Evolutionary conservation across 1,140 invertebrate species (phyloP), one percentile per base, ranked within the genome.

Genomic region (Camponotus pennsylvanicus): DNA sequence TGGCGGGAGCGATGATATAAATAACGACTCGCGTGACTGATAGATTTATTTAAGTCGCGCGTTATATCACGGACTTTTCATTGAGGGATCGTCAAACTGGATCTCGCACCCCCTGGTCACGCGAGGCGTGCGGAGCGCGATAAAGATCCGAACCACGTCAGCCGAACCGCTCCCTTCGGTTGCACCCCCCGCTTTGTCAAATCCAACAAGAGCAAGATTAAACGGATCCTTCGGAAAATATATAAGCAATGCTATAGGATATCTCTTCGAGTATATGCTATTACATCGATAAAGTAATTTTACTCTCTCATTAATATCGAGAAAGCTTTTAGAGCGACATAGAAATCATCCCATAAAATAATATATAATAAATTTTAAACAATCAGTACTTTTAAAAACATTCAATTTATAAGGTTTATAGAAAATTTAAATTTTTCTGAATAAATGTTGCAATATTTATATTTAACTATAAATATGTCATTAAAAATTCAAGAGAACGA

Each of bases 61-160:
- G 75, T 79, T 61, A 78, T 84, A 86, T 89, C 79, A 67, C 49
- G 42, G 52, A 78, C 64, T 70, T 76, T 82, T 89, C 66, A 42
- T 89, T 89, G 79, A 89, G 64, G 69, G 66, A 71, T 85, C 69
- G 80, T 78, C 89, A 80, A 87, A 85, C 66, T 75, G 49, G 52
- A 87, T 85, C 64, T 70, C 75, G 49, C n/a, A 66, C 15, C 42
- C 57, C 18, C 21, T 11, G 63, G 79, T 90, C 89, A 87, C 89
- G 88, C 86, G 63, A 89, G 3, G 57, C 75, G 42, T 80, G 79
- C 45, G 63, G 52, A 57, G 69, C 78, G 61, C 66, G 88, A 90
- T 85, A 90, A 85, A 61, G 64, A 76, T 85, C 85, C 34, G 13
- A 61, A 69, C 84, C 85, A 83, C 71, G 88, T 89, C 78, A 86